Percentiles rank a stretch among this genome's conserved stretches.
These are phyloP conservation scores for Charadrius vociferus DNA, from an alignment of 2,113 vertebrate species.

Conservation along the genomic window DNA sequence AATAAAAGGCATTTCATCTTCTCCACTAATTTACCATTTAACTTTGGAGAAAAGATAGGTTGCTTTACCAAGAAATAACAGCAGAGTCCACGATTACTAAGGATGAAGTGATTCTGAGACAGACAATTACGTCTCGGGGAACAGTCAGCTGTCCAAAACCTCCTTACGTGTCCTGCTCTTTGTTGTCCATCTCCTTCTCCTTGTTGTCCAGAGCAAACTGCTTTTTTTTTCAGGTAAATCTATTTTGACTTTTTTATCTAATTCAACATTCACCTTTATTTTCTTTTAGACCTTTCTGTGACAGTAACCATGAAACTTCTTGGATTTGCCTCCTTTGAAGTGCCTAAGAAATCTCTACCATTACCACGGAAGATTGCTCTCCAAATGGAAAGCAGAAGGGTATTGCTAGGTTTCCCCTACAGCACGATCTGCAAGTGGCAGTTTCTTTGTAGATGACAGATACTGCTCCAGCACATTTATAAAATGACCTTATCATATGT, in stretches of 20 bases:
- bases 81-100: background rate
- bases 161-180: background rate
- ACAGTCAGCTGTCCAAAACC: background rate
- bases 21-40: background rate
- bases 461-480: background rate
- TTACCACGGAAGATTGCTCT: background rate
- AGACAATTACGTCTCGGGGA: background rate
- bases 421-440: background rate
- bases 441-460: background rate
- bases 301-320: background rate
- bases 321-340: background rate
- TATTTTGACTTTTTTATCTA: background rate
- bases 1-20: background rate
- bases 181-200: background rate
- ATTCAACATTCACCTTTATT: background rate
- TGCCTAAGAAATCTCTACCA: background rate
- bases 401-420: background rate
- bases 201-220: background rate
- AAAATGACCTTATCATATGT: rapidly evolving
- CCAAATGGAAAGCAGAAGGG: background rate
- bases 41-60: background rate
- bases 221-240: background rate
- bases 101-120: background rate
- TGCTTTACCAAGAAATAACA: background rate
- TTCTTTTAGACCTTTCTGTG: background rate